Percentiles rank a stretch among this genome's conserved stretches.
Conservation (phyloP, 2,888 invertebrate species). For the Mesorhabditis belari region DNA sequence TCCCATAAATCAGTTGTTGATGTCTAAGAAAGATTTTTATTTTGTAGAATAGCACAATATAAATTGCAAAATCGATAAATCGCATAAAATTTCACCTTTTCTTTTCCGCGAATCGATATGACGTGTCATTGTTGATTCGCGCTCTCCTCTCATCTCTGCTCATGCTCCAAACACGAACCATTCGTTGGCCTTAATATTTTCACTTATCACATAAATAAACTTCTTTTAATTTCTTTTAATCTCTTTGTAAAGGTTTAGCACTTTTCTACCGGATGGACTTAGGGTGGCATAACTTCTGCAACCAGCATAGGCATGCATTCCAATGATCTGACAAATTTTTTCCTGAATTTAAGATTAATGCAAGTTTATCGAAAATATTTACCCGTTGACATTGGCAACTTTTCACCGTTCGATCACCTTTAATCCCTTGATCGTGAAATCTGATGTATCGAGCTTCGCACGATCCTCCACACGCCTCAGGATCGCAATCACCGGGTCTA, state of each 20-base stretch:
- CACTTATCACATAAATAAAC: too few relatives aligned
- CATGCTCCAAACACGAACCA: neutral
- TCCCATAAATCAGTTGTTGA: neutral
- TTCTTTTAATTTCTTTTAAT: neutral
- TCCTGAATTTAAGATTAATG: neutral
- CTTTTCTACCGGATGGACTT: neutral
- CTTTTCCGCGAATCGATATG: too few relatives aligned
- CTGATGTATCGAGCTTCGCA: neutral
- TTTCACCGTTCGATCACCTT: constrained; percentile 7
- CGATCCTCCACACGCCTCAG: neutral
- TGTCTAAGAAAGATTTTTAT: neutral
- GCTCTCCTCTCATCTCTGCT: neutral
- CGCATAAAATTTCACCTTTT: too few relatives aligned
- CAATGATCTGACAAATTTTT: constrained; percentile 2
- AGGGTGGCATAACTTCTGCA: constrained; percentile 1
- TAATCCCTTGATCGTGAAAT: constrained; percentile 1
- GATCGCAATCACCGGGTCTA: neutral
- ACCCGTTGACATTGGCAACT: constrained; percentile 5
- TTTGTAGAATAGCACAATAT: too few relatives aligned
- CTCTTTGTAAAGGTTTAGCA: too few relatives aligned
- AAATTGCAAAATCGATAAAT: too few relatives aligned
- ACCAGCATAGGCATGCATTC: neutral
- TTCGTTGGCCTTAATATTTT: neutral
- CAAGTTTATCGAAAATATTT: neutral
- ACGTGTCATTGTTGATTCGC: neutral